Conservation (phyloP, 1,140 invertebrate species). For the Papilio aristodemus region DNA sequence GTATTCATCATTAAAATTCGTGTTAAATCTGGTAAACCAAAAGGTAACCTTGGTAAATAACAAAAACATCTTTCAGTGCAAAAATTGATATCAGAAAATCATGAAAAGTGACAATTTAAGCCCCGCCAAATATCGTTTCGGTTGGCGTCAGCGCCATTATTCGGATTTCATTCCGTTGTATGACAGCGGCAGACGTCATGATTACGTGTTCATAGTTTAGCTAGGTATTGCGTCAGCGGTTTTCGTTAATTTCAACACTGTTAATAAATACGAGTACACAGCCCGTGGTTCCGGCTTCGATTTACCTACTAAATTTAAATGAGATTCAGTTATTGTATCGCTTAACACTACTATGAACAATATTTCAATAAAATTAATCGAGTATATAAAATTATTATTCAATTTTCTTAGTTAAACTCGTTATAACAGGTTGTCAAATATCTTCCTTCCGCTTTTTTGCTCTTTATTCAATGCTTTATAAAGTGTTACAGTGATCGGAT, state of each 20-base stretch:
- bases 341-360: no score
- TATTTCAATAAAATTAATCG: no score
- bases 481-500: no score
- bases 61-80: neutral
- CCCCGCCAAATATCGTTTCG: slow-evolving; percentile 9
- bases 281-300: no score
- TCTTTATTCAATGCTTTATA: no score
- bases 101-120: slow-evolving; percentile 17
- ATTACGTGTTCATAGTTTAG: slow-evolving; percentile 9
- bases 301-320: neutral
- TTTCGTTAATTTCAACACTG: neutral
- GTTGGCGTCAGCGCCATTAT: slow-evolving; percentile 13
- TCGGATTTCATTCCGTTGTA: neutral
- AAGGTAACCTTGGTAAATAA: neutral
- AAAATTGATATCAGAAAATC: slow-evolving; percentile 6
- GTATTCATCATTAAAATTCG: no score
- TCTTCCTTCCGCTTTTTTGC: no score
- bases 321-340: no score
- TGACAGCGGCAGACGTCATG: slow-evolving; percentile 5
- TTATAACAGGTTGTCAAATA: no score
- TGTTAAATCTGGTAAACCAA: no score
- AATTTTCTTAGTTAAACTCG: no score
- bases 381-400: no score
- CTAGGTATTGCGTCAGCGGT: neutral
- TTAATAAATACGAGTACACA: neutral